Base-by-base conservation (phyloP, 2,797 vertebrate species). In the Toxotes lorentzi region DNA sequence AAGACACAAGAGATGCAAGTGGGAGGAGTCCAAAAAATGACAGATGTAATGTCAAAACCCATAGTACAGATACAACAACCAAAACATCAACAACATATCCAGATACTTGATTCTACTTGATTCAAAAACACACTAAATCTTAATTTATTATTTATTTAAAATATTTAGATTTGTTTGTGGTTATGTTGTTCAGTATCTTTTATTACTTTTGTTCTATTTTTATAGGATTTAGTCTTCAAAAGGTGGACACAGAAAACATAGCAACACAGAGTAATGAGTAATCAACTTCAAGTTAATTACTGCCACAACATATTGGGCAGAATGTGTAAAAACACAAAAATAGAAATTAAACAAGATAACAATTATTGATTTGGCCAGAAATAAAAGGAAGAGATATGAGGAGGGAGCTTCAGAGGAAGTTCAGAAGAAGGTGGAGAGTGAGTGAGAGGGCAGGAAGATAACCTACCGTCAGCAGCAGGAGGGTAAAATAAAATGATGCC, bases 401-500 rank as follows among this genome's bases (percentile, higher is more conserved):
- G 27, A 30, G 50, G 13, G 17, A 24, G 23, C 23, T 30, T 59
- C 62, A 48, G 23, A 56, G 13, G 17, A n/a, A 19, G 34, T 40
- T 48, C 64, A 47, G 27, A 40, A 7, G 24, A 24, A 70, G n/a
- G 66, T 45, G 40, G 27, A 58, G 24, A 50, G 3, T 5, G 9
- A 50, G 43, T 23, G 24, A 63, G 32, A 57, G 23, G 38, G 14
- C 24, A 63, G 51, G 62, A 1, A 43, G 23, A 68, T 38, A 47
- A 32, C n/a, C 35, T 50, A 30, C 4, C 21, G 8, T 67, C 48
- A 67, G 60, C 59, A 75, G 54, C 24, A 40, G 17, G 17, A 65
- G 13, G 47, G 6, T 2, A 13, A 27, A 57, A 76, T 58, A 66
- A 58, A 56, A 66, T 70, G 19, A 27, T 45, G 54, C 48, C 48